phyloP scores from a whole-genome alignment of 2,888 invertebrate genomes.

The Temnothorax ravouxi region DNA sequence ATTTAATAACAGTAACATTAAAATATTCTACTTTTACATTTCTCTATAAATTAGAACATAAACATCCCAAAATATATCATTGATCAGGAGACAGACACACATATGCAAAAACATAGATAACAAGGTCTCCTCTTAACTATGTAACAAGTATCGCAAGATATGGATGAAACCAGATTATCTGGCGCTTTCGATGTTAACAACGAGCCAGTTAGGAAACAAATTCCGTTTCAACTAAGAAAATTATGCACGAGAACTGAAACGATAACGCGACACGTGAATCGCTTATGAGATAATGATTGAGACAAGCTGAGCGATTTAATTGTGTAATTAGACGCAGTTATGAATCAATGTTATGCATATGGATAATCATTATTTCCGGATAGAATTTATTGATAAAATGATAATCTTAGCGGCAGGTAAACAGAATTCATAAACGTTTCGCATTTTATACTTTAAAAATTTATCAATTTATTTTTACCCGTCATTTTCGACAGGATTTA shows the following conservation, averaged over 20 bases:
- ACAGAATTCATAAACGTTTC: neutral
- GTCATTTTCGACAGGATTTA: neutral
- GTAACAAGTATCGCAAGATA: conserved; percentile 33
- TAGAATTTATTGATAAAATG: neutral
- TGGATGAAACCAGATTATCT: conserved; percentile 36
- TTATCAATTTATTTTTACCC: neutral
- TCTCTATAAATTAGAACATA: neutral
- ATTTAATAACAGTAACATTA: neutral
- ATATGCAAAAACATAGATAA: conserved; percentile 16
- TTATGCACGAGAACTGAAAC: conserved; percentile 23
- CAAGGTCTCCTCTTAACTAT: conserved; percentile 27
- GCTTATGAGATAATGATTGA: conserved; percentile 17
- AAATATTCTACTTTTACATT: neutral
- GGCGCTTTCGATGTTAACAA: conserved; percentile 37
- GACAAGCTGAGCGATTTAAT: conserved; percentile 14
- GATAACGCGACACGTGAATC: conserved; percentile 1
- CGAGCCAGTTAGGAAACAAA: conserved; percentile 45
- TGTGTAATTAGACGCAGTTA: neutral
- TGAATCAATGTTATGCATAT: neutral
- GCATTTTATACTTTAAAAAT: neutral
- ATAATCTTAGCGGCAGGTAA: conserved; percentile 3
- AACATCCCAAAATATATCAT: neutral
- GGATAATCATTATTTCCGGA: conserved; percentile 19
- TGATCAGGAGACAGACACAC: neutral
- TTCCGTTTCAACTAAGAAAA: conserved; percentile 31